phyloP scores from a whole-genome alignment of 2,888 invertebrate species.

The Alsophila aescularia region DNA sequence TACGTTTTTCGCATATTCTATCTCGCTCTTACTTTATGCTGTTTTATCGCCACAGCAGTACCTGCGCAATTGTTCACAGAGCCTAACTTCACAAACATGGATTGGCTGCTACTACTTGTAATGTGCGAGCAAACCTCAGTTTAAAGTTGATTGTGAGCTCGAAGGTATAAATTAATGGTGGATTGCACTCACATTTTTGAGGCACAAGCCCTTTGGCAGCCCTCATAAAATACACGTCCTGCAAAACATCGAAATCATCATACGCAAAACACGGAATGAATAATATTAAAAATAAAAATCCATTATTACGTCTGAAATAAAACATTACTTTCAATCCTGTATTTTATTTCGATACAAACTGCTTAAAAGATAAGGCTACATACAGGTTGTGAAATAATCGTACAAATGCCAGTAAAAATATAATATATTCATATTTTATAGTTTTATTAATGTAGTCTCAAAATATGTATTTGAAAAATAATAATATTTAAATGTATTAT shows the following conservation, averaged over 20 bases:
- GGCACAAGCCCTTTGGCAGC: slow-evolving; percentile 23
- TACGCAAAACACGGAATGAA: slow-evolving; percentile 4
- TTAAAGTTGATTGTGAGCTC: too few species aligned
- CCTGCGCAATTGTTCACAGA: too few species aligned
- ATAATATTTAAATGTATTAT: too few species aligned
- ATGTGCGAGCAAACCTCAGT: too few species aligned
- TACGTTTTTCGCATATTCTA: too few species aligned
- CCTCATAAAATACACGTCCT: slow-evolving; percentile 19
- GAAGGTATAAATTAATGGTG: background rate
- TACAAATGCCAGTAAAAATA: slow-evolving; percentile 3
- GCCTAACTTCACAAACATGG: too few species aligned
- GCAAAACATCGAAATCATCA: slow-evolving; percentile 12
- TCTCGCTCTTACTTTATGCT: too few species aligned
- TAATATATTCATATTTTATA: too few species aligned
- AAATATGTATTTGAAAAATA: too few species aligned
- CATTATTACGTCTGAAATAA: slow-evolving; percentile 24
- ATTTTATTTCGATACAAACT: slow-evolving; percentile 18
- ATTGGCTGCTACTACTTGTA: too few species aligned
- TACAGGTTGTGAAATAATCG: background rate
- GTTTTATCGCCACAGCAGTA: too few species aligned
- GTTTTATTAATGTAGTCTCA: too few species aligned
- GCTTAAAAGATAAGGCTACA: slow-evolving; percentile 10
- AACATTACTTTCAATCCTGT: slow-evolving; percentile 18
- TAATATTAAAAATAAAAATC: slow-evolving; percentile 11
- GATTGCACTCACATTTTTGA: slow-evolving; percentile 44